Evolutionary conservation across 2,797 vertebrate genomes (phyloP), one percentile per base, ranked within the genome.

Genomic region (Macrochelys suwanniensis): DNA sequence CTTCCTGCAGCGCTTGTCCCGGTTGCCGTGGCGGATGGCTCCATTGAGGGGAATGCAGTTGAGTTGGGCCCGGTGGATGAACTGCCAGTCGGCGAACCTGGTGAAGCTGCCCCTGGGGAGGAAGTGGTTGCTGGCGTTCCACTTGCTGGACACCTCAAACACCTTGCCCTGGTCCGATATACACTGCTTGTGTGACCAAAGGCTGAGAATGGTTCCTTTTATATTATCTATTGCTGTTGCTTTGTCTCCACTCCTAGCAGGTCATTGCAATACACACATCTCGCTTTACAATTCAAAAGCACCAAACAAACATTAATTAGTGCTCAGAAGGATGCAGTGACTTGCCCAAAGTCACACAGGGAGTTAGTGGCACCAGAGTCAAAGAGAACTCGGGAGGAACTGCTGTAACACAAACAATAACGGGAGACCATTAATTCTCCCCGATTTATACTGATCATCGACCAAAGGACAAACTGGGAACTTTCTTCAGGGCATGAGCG

Each of bases 211-310:
- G 9, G 65, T n/a, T 37, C 17, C 19, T 49, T 71, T 74, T 68
- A 19, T 42, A 31, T 21, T 2, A 1, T 15, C 4, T 51, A 13
- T 80, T 49, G 15, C 11, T 15, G 3, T 2, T 13, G 26, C 33
- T 54, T 37, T 31, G 33, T 59, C 57, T 49, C 21, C 6, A 1
- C 17, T 59, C n/a, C 47, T 53, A 42, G 7, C 4, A 4, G 5
- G 33, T 71, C 15, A 5, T 19, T 0, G 0, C 11, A 37, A 59
- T 49, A 19, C 19, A 65, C 1, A 0, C 0, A 2, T 33, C 53
- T 28, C 0, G 0, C 15, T 54, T 26, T 12, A 54, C 21, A 4
- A 37, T 80, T 26, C 65, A 49, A 28, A 57, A 49, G 78, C n/a
- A 8, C 10, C 1, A 9, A 6, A 25, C 25, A n/a, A 68, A 21